Conservation (phyloP, 2,888 invertebrate genomes). For the Petrolisthes cinctipes region DNA sequence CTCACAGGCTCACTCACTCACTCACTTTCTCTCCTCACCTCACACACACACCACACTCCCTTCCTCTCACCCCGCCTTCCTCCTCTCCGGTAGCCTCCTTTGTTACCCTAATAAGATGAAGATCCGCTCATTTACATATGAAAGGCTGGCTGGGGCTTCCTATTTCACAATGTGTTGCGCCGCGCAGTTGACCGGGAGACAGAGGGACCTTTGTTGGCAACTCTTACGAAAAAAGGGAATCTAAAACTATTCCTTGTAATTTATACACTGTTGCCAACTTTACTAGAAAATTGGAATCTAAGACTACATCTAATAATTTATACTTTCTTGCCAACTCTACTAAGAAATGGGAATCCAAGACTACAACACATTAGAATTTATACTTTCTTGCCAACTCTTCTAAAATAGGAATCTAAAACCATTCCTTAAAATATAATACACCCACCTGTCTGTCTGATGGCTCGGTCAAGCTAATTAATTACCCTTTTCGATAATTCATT, state of each 20-base stretch:
- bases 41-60: slow-evolving; percentile 9
- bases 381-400: too few relatives aligned
- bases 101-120: slow-evolving; percentile 61
- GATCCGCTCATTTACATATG: slow-evolving; percentile 61
- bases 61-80: slow-evolving; percentile 5
- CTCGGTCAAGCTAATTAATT: too few relatives aligned
- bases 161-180: slow-evolving; percentile 61
- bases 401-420: too few relatives aligned
- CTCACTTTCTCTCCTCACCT: background rate
- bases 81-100: slow-evolving; percentile 56
- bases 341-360: too few relatives aligned
- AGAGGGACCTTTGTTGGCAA: slow-evolving; percentile 38
- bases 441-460: too few relatives aligned
- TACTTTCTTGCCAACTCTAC: background rate
- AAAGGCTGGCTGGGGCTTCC: slow-evolving; percentile 53
- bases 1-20: background rate
- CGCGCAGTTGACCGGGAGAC: slow-evolving; percentile 46
- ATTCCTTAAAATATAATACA: too few relatives aligned
- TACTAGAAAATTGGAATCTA: too few relatives aligned
- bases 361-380: too few relatives aligned
- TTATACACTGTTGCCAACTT: background rate
- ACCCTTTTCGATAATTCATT: too few relatives aligned
- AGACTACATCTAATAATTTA: background rate
- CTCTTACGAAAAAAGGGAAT: slow-evolving; percentile 21
- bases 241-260: background rate